Percentiles rank a stretch among this genome's conserved stretches.
phyloP scores from a whole-genome alignment of 2,113 vertebrate genomes.

The Mormoops blainvillei region DNA sequence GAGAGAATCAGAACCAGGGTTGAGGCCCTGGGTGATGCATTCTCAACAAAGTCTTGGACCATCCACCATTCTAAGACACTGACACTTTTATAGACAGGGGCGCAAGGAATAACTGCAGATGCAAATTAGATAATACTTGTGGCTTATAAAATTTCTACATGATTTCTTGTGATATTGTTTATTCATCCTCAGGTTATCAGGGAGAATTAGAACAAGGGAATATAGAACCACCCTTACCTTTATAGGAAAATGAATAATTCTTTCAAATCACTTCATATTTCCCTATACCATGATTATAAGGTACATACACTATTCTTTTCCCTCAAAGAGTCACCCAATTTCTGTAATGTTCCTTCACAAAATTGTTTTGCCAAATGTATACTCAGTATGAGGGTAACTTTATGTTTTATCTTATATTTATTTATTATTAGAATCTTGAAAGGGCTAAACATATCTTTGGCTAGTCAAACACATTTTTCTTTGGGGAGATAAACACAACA shows the following conservation, averaged over 20 bases:
- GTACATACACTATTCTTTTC: not conserved
- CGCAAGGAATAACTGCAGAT: not conserved
- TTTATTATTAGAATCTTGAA: constrained; percentile 41
- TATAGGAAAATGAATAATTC: not conserved
- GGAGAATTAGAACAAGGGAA: not conserved
- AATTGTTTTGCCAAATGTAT: constrained; percentile 24
- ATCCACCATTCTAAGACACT: not conserved
- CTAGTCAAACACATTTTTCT: constrained; percentile 55
- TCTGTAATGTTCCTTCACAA: not conserved
- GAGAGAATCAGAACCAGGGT: not conserved
- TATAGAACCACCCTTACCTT: not conserved
- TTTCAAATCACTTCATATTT: not conserved
- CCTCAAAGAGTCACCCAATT: not conserved
- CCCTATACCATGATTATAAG: not conserved
- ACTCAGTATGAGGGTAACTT: not conserved
- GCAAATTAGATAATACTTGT: not conserved
- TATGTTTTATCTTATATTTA: constrained; percentile 12
- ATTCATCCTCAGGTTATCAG: not conserved
- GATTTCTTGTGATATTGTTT: not conserved
- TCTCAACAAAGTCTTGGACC: not conserved
- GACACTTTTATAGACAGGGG: not conserved
- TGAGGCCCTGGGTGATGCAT: not conserved
- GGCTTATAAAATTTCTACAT: not conserved
- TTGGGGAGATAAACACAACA: constrained; percentile 49
- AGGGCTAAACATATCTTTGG: constrained; percentile 22